Conservation (phyloP, 2,113 vertebrate species). For the Alligator mississippiensis region DNA sequence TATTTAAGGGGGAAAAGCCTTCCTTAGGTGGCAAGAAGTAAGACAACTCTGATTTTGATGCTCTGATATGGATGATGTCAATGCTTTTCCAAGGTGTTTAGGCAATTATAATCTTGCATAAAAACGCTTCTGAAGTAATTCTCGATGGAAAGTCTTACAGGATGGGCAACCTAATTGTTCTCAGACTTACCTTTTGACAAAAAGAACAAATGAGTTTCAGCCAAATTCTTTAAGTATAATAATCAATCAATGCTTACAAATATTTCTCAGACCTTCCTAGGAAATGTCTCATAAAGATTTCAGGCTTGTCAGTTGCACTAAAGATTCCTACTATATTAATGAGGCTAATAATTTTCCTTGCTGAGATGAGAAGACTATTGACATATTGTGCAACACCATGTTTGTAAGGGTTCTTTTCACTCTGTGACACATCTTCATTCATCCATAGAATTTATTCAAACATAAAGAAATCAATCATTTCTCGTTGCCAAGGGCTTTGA, state of each 20-base stretch:
- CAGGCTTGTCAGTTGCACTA: slow-evolving; percentile 17
- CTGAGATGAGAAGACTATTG: slow-evolving; percentile 27
- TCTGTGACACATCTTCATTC: slow-evolving; percentile 8
- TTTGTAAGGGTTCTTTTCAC: slow-evolving; percentile 32
- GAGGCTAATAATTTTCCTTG: slow-evolving; percentile 50
- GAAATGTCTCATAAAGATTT: slow-evolving; percentile 30
- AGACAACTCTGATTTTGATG: background rate
- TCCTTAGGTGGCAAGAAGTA: background rate
- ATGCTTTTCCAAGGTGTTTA: background rate
- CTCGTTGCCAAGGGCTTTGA: background rate
- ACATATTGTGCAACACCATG: background rate
- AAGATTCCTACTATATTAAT: slow-evolving; percentile 36
- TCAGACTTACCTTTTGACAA: slow-evolving; percentile 5
- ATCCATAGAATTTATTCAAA: background rate
- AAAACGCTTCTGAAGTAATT: background rate
- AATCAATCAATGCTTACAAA: slow-evolving; percentile 44
- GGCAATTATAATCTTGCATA: background rate
- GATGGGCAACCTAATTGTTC: background rate
- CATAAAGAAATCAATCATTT: background rate
- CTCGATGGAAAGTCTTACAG: background rate
- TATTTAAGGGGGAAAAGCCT: background rate
- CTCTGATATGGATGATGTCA: background rate
- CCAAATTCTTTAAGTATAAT: slow-evolving; percentile 12
- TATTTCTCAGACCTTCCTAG: slow-evolving; percentile 28
- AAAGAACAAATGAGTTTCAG: slow-evolving; percentile 5